Percentiles rank a stretch among this genome's conserved stretches.
Evolutionary conservation across 2,113 vertebrate species (phyloP).

Genomic region (Scomber scombrus): DNA sequence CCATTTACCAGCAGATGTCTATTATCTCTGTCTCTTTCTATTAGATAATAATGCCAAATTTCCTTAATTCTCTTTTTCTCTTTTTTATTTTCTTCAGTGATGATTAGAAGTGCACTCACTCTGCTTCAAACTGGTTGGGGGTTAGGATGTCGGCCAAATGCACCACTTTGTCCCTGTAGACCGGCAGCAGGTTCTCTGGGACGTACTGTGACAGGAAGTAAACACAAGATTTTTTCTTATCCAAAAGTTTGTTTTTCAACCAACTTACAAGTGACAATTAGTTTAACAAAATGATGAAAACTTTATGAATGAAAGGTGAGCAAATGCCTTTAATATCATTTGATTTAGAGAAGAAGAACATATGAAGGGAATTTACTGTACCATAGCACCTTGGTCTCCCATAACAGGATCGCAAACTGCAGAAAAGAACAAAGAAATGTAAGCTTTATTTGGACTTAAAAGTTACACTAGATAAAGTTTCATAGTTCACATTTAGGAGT

Average conservation of each 20-base stretch:
- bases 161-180: constrained; percentile 94
- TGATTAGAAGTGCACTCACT: constrained; percentile 86
- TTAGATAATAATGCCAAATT: not conserved
- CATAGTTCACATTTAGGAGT: not conserved
- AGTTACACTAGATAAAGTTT: not conserved
- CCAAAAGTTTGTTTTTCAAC: not conserved
- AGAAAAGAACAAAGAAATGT: constrained; percentile 16
- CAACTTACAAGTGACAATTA: not conserved
- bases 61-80: not conserved
- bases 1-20: not conserved
- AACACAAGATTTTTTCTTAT: not conserved
- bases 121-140: constrained; percentile 98
- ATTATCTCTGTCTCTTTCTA: no score
- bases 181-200: constrained; percentile 91
- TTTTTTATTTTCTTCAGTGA: not conserved
- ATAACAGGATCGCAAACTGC: constrained; percentile 96
- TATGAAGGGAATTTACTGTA: constrained; percentile 47
- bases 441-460: not conserved
- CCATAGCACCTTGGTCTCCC: constrained; percentile 98
- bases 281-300: not conserved
- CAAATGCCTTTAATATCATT: not conserved
- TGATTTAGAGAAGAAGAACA: not conserved
- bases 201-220: constrained; percentile 88
- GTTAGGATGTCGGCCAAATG: constrained; percentile 96
- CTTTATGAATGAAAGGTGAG: not conserved